These are phyloP conservation scores for Stegodyphus mimosarum DNA, from an alignment of 1,140 invertebrate species.

Conservation along the genomic window DNA sequence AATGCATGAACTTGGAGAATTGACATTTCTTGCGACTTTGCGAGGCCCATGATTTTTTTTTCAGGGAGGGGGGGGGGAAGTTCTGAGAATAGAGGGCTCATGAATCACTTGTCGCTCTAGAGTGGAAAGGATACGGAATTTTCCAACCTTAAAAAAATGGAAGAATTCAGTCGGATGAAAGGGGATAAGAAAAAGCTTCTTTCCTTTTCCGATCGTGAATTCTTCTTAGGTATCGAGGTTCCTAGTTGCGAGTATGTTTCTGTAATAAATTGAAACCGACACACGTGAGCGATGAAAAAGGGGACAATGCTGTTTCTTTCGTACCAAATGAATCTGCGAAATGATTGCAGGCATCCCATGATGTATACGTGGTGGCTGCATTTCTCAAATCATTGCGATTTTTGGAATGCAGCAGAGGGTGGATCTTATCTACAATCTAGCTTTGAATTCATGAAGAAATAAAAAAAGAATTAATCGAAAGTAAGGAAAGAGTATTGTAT, in stretches of 20 bases:
- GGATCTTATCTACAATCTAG: too few relatives aligned
- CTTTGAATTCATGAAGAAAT: too few relatives aligned
- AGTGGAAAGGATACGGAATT: constrained; percentile 27
- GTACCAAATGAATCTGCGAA: not conserved
- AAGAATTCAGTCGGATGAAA: constrained; percentile 33
- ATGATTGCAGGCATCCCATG: not conserved
- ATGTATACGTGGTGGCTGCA: too few relatives aligned
- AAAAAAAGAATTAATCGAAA: too few relatives aligned
- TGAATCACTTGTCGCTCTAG: constrained; percentile 39
- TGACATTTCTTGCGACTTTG: constrained; percentile 51
- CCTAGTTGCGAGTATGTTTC: not conserved
- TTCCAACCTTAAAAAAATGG: constrained; percentile 22
- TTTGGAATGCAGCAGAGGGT: too few relatives aligned
- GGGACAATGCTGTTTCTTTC: not conserved
- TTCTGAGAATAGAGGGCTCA: constrained; percentile 14
- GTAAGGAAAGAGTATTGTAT: too few relatives aligned
- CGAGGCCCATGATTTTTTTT: not conserved
- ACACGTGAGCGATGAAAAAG: not conserved
- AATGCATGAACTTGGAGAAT: constrained; percentile 48
- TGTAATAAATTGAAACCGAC: constrained; percentile 22
- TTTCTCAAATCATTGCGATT: too few relatives aligned
- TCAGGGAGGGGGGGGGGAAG: too few relatives aligned
- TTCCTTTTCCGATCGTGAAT: constrained; percentile 2
- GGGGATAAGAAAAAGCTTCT: constrained; percentile 30
- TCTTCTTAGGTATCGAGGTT: constrained; percentile 5